phyloP scores from a whole-genome alignment of 64 coral and sea anemone species.

The Pocillopora verrucosa region DNA sequence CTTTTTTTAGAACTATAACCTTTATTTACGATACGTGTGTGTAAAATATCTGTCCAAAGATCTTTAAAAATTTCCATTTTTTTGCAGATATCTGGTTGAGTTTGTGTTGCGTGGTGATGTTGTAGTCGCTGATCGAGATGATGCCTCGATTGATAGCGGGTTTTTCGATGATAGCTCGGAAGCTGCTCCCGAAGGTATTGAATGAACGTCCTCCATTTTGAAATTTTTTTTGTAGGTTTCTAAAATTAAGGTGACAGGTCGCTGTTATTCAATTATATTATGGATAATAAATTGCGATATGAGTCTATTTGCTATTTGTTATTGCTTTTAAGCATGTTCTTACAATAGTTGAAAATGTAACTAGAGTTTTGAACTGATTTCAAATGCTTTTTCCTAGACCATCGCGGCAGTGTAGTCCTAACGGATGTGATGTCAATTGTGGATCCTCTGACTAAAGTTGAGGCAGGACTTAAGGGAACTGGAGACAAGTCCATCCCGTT shows the following conservation, averaged over 20 bases:
- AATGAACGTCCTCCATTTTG: not conserved
- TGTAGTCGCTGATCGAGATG: not conserved
- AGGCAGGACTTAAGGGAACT: constrained; percentile 81
- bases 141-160: constrained; percentile 33
- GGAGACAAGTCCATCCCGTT: constrained; percentile 77
- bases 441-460: constrained; percentile 79
- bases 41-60: too few species aligned
- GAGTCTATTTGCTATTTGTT: too few species aligned
- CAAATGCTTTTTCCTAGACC: not conserved
- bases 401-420: constrained; percentile 42
- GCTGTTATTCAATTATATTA: too few species aligned
- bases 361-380: not conserved
- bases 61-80: too few species aligned
- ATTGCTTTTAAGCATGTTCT: too few species aligned
- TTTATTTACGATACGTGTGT: too few species aligned
- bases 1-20: too few species aligned
- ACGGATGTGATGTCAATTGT: constrained; percentile 75
- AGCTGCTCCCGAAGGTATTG: not conserved
- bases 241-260: too few species aligned
- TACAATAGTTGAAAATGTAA: too few species aligned
- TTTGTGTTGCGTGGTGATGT: constrained; percentile 50
- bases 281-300: too few species aligned
- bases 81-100: constrained; percentile 60
- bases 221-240: not conserved
- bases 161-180: constrained; percentile 29